Conservation (phyloP, 2,797 vertebrate species). For the Epinephelus awoara region DNA sequence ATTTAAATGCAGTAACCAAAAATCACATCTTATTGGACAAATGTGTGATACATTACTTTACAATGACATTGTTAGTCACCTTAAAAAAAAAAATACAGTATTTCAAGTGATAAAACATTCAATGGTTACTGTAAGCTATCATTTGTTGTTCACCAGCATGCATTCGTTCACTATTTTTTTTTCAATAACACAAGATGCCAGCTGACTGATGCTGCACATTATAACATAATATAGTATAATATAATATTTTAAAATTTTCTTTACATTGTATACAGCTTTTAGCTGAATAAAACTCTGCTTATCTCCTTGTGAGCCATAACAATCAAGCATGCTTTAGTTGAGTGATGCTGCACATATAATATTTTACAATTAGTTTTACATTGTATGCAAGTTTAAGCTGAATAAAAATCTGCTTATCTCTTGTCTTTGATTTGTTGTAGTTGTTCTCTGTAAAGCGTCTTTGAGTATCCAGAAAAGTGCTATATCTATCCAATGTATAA, state of each 20-base stretch:
- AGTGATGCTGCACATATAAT: too few species aligned
- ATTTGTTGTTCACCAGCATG: slow-evolving; percentile 18
- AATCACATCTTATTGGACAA: neutral
- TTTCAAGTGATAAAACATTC: neutral
- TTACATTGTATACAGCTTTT: slow-evolving; percentile 7
- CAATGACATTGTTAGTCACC: neutral
- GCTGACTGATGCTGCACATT: too few species aligned
- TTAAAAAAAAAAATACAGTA: neutral
- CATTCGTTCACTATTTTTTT: neutral
- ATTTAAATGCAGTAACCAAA: neutral
- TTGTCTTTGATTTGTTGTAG: too few species aligned
- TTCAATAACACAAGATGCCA: too few species aligned
- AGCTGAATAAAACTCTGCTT: slow-evolving; percentile 19
- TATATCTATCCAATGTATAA: too few species aligned
- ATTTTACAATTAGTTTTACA: too few species aligned
- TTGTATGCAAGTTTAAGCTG: too few species aligned
- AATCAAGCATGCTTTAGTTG: neutral
- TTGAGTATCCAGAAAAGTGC: too few species aligned
- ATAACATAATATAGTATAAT: too few species aligned
- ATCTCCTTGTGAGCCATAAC: slow-evolving; percentile 16
- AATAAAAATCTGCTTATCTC: too few species aligned
- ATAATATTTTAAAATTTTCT: slow-evolving; percentile 16
- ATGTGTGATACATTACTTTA: neutral
- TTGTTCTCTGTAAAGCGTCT: too few species aligned
- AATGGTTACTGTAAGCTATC: slow-evolving; percentile 14